phyloP scores from a whole-genome alignment of 2,797 vertebrate species.

The Morus bassanus region DNA sequence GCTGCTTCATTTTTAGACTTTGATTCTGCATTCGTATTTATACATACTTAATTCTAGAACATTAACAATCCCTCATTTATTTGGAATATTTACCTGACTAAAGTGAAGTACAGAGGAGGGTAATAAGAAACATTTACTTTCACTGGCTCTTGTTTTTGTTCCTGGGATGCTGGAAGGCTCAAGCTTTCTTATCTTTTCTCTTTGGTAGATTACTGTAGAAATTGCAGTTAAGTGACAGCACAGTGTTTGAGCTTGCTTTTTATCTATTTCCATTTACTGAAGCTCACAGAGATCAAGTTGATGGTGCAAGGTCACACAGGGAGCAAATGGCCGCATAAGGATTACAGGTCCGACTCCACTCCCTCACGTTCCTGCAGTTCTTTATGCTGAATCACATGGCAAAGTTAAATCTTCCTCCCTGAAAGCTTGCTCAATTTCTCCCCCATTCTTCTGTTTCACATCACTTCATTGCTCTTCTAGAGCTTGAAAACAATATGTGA shows the following conservation, averaged over 20 bases:
- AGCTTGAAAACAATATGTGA: not conserved
- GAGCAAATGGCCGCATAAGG: not conserved
- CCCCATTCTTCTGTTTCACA: not conserved
- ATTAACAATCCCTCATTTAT: not conserved
- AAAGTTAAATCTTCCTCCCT: not conserved
- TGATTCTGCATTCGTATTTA: not conserved
- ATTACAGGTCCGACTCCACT: not conserved
- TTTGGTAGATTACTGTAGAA: not conserved
- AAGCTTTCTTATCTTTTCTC: not conserved
- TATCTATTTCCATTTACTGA: not conserved
- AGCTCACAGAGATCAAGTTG: not conserved
- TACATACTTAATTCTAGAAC: not conserved
- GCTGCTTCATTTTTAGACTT: not conserved
- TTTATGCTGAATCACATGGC: not conserved
- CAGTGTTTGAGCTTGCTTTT: not conserved
- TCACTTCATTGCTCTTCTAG: not conserved
- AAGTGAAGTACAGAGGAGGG: not conserved
- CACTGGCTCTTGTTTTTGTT: not conserved
- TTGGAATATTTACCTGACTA: not conserved
- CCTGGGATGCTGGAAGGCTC: not conserved
- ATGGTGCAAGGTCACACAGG: not conserved
- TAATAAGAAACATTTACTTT: not conserved
- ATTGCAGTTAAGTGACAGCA: not conserved
- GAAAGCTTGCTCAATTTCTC: constrained; percentile 1
- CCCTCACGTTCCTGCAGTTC: not conserved